A percentile compares a stretch with the other conserved stretches of the same genome.
phyloP scores from a whole-genome alignment of 2,797 vertebrate species.

The Cyclopterus lumpus region DNA sequence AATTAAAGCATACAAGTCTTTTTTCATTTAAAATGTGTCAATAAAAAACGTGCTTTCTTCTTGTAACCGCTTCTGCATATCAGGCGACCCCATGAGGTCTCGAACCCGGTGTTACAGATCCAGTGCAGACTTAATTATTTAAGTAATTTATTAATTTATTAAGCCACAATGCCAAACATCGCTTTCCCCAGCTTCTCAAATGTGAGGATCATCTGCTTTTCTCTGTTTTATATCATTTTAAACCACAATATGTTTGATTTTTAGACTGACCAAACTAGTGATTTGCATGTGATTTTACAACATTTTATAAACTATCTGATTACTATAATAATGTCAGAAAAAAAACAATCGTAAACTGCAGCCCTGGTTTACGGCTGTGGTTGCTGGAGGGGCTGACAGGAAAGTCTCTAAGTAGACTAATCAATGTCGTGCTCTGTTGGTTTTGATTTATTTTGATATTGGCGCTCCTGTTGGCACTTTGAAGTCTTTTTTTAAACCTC shows the following conservation, averaged over 20 bases:
- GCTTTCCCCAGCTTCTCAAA: not conserved
- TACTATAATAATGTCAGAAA: not conserved
- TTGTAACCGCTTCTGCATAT: not conserved
- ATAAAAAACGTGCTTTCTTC: no score
- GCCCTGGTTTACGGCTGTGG: not conserved
- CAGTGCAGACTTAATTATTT: not conserved
- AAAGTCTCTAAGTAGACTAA: conserved; percentile 31
- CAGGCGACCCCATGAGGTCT: not conserved
- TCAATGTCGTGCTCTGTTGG: conserved; percentile 28
- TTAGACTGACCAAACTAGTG: not conserved
- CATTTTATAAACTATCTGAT: not conserved
- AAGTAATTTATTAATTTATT: not conserved
- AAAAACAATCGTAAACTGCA: not conserved
- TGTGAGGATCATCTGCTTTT: not conserved
- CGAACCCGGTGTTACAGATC: not conserved
- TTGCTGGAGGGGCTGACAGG: conserved; percentile 13
- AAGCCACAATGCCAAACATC: not conserved
- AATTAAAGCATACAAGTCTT: not conserved
- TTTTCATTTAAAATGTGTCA: not conserved
- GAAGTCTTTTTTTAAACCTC: conserved; percentile 6
- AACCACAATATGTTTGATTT: not conserved
- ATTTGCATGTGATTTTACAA: not conserved
- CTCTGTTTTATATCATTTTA: not conserved
- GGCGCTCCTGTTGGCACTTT: not conserved
- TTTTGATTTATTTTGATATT: conserved; percentile 40